These are phyloP conservation scores for Lasioglossum oenotherae DNA, from an alignment of 2,888 invertebrate genomes.

Conservation along the genomic window DNA sequence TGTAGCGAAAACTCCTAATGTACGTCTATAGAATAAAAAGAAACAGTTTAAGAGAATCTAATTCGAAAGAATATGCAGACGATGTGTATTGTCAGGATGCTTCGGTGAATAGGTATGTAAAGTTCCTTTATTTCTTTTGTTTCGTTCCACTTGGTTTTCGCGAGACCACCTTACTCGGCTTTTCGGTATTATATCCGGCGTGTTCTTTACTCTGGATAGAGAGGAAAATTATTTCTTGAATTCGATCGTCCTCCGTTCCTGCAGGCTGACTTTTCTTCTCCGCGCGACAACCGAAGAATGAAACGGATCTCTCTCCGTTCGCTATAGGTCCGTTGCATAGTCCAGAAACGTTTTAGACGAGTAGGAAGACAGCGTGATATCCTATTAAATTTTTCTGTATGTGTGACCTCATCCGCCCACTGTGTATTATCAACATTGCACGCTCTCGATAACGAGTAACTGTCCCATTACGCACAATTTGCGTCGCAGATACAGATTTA, in stretches of 20 bases:
- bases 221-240: slow-evolving; percentile 6
- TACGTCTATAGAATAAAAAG: slow-evolving; percentile 70
- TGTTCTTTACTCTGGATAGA: neutral
- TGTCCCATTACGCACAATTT: slow-evolving; percentile 54
- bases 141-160: neutral
- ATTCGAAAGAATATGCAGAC: slow-evolving; percentile 37
- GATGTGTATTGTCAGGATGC: slow-evolving; percentile 24
- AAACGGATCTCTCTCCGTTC: slow-evolving; percentile 18
- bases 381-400: slow-evolving; percentile 43
- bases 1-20: slow-evolving; percentile 63
- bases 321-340: neutral
- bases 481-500: slow-evolving; percentile 36
- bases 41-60: slow-evolving; percentile 48
- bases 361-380: slow-evolving; percentile 12
- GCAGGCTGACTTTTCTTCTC: neutral
- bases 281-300: neutral
- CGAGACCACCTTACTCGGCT: neutral
- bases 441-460: slow-evolving; percentile 55
- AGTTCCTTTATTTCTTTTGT: slow-evolving; percentile 25
- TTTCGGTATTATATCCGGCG: slow-evolving; percentile 3
- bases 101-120: slow-evolving; percentile 24
- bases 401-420: slow-evolving; percentile 61
- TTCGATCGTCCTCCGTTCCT: neutral
- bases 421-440: slow-evolving; percentile 54
- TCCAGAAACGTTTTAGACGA: slow-evolving; percentile 11